A percentile compares a stretch with the other conserved stretches of the same genome.
phyloP scores from a whole-genome alignment of 92 coral and sea anemone species.

The Anthopleura xanthogrammica region DNA sequence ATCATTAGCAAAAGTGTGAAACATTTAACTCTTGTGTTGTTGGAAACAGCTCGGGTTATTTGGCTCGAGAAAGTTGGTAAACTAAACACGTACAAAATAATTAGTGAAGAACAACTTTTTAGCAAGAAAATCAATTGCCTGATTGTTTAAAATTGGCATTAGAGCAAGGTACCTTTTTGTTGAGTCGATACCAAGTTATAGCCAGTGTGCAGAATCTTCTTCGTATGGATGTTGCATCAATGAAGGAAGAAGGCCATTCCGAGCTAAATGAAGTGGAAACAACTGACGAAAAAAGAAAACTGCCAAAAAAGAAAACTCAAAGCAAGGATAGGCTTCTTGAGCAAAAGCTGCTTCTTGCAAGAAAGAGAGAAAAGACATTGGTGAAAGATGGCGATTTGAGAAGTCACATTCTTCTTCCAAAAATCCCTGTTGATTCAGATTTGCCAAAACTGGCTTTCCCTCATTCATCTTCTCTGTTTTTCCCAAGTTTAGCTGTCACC shows the following conservation, averaged over 20 bases:
- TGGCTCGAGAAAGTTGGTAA: not conserved
- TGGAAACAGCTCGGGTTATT: constrained; percentile 3
- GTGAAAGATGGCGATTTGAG: not conserved
- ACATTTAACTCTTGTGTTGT: not conserved
- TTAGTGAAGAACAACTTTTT: constrained; percentile 8
- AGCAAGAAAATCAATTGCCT: not conserved
- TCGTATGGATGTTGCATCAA: not conserved
- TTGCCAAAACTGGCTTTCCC: not conserved
- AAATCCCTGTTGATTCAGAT: constrained; percentile 14
- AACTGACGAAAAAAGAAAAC: constrained; percentile 11
- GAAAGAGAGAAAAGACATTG: constrained; percentile 19
- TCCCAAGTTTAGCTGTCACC: constrained; percentile 5
- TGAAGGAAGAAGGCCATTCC: constrained; percentile 1
- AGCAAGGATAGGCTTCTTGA: constrained; percentile 26
- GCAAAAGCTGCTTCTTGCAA: constrained; percentile 24
- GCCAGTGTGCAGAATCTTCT: not conserved
- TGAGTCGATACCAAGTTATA: not conserved
- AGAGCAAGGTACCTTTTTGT: no score
- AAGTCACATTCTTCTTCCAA: constrained; percentile 2
- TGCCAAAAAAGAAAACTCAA: constrained; percentile 25
- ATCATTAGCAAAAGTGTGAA: constrained; percentile 16
- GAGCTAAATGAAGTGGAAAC: constrained; percentile 12
- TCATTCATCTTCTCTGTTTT: constrained; percentile 15
- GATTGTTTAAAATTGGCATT: not conserved
- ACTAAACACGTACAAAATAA: not conserved